Evolutionary conservation across 2,888 invertebrate species (phyloP).

Genomic region (Imbricaverruca yamaguchii): DNA sequence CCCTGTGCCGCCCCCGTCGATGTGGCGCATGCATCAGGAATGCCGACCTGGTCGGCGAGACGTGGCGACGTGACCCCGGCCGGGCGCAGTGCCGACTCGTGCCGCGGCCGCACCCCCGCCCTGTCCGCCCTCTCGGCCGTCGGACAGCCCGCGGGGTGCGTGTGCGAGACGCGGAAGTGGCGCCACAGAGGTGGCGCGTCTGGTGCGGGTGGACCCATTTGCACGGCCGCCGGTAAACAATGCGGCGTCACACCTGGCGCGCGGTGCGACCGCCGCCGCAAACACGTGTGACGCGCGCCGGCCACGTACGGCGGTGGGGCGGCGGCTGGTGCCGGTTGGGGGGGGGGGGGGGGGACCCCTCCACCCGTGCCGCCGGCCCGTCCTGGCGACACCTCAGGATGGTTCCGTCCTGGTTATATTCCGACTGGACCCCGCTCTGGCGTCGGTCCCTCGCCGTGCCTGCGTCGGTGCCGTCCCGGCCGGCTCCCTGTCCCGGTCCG

Average conservation of each 20-base stretch:
- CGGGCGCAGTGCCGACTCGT: background rate
- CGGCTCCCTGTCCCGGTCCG: too few species aligned
- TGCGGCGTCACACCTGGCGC: constrained; percentile 4
- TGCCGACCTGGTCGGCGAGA: too few species aligned
- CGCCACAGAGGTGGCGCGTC: background rate
- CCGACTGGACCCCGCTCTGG: too few species aligned
- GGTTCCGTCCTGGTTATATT: too few species aligned
- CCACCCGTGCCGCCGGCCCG: too few species aligned
- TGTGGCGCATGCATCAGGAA: too few species aligned
- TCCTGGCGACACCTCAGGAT: too few species aligned
- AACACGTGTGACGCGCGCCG: background rate
- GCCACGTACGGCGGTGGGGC: background rate
- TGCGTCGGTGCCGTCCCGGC: too few species aligned
- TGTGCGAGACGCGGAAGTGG: background rate
- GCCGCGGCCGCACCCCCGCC: background rate
- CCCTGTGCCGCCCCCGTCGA: too few species aligned
- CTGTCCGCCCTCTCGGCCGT: background rate
- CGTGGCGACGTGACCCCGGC: too few species aligned
- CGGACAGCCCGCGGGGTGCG: background rate
- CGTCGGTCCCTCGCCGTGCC: too few species aligned
- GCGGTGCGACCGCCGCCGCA: background rate
- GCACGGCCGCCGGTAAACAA: background rate
- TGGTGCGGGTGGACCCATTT: background rate
- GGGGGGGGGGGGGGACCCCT: background rate
- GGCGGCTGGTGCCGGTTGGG: background rate